A percentile compares a stretch with the other conserved stretches of the same genome.
Evolutionary conservation across 1,140 invertebrate genomes (phyloP).

Genomic region (Neuroterus valhalla): DNA sequence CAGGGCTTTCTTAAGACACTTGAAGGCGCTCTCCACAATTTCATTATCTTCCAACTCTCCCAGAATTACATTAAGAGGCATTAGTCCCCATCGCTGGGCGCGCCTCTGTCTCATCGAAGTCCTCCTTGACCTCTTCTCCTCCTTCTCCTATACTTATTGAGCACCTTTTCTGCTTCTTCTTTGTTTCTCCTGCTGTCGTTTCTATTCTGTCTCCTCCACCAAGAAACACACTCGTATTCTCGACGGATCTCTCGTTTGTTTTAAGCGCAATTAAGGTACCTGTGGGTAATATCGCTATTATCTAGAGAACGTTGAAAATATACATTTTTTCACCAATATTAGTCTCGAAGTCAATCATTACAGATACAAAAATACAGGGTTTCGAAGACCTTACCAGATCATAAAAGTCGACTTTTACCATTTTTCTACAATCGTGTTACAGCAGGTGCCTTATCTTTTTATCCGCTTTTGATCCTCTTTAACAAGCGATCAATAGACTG

Average conservation of each 20-base stretch:
- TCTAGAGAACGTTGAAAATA: not conserved
- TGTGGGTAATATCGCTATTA: not conserved
- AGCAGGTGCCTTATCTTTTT: constrained; percentile 24
- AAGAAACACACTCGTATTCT: not conserved
- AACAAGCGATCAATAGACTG: constrained; percentile 6
- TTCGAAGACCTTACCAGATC: too few species aligned
- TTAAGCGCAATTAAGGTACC: constrained; percentile 8
- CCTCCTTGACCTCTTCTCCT: constrained; percentile 33
- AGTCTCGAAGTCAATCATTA: not conserved
- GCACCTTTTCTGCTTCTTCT: constrained; percentile 18
- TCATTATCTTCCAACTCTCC: constrained; percentile 73
- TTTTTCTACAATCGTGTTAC: not conserved
- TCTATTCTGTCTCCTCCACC: constrained; percentile 2
- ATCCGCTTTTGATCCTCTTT: not conserved
- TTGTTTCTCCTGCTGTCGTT: constrained; percentile 17
- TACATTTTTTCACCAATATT: not conserved
- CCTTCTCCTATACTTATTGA: constrained; percentile 19
- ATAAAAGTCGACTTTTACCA: not conserved
- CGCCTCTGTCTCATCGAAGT: constrained; percentile 29
- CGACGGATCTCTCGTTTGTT: constrained; percentile 4
- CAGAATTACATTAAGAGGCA: constrained; percentile 72
- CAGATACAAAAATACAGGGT: too few species aligned
- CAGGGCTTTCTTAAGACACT: constrained; percentile 75
- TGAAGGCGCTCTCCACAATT: constrained; percentile 74
- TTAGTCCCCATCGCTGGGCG: constrained; percentile 55